Conservation (phyloP, 92 coral and sea anemone genomes). For the Epizoanthus illoricatus region DNA sequence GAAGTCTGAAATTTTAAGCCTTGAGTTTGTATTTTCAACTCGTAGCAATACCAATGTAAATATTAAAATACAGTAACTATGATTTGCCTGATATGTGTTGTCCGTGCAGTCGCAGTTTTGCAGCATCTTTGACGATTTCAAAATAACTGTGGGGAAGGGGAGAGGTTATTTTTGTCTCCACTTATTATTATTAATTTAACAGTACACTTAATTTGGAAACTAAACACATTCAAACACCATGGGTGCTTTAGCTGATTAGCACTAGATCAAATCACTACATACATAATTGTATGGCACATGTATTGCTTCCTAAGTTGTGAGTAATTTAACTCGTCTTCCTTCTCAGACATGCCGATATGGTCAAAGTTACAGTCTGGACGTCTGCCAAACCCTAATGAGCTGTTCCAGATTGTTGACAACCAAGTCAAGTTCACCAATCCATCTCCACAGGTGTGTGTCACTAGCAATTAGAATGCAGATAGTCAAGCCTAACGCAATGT, state of each 20-base stretch:
- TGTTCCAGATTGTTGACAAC: conserved; percentile 83
- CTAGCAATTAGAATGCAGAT: too few relatives aligned
- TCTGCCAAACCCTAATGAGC: conserved; percentile 92
- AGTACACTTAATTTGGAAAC: background rate
- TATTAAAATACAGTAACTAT: too few relatives aligned
- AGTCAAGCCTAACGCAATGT: too few relatives aligned
- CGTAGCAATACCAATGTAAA: too few relatives aligned
- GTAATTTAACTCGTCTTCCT: background rate
- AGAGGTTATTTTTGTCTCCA: too few relatives aligned
- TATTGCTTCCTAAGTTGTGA: background rate
- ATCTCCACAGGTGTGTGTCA: conserved; percentile 59
- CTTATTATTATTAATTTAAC: too few relatives aligned
- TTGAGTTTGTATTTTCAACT: background rate
- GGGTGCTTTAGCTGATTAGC: too few relatives aligned
- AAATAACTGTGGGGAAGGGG: too few relatives aligned
- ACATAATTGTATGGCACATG: background rate
- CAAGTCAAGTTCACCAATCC: conserved; percentile 90
- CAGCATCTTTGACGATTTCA: too few relatives aligned
- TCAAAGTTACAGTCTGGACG: conserved; percentile 97
- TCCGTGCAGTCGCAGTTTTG: too few relatives aligned
- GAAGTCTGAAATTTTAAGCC: too few relatives aligned
- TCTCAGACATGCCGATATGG: conserved; percentile 97
- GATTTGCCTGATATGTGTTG: too few relatives aligned
- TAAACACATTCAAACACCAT: background rate
- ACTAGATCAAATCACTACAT: conserved; percentile 1